Percentiles rank a stretch among this genome's conserved stretches.
Evolutionary conservation across 2,888 invertebrate genomes (phyloP).

Genomic region (Lepidochrysops patricia): DNA sequence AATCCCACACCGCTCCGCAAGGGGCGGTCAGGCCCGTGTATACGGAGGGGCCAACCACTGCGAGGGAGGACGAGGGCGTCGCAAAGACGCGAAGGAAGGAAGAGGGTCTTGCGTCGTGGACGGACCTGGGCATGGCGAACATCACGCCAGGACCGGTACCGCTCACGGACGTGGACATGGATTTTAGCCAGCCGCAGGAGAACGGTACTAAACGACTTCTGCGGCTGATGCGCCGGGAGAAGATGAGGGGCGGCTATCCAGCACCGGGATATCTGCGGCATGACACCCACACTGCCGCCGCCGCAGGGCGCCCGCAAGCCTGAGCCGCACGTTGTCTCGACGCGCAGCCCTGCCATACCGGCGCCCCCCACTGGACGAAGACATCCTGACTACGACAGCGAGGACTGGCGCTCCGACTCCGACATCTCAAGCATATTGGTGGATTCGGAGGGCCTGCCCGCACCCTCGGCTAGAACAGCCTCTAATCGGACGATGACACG

Average conservation of each 20-base stretch:
- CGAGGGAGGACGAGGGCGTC: not conserved
- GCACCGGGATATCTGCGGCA: too few relatives aligned
- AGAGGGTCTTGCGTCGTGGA: too few relatives aligned
- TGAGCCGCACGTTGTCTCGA: too few relatives aligned
- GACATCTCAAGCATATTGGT: too few relatives aligned
- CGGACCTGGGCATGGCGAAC: too few relatives aligned
- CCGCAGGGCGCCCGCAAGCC: too few relatives aligned
- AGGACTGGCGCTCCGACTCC: not conserved
- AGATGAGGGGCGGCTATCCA: not conserved
- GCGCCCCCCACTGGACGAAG: too few relatives aligned
- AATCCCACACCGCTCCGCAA: too few relatives aligned
- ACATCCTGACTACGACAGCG: not conserved
- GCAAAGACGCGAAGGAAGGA: too few relatives aligned
- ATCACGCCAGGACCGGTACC: not conserved
- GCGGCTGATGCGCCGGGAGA: not conserved
- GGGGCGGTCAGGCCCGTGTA: not conserved
- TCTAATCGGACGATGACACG: not conserved
- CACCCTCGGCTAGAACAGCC: not conserved
- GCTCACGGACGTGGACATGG: not conserved
- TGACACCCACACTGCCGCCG: too few relatives aligned
- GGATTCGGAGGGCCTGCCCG: not conserved
- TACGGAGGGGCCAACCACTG: not conserved
- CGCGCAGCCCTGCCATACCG: too few relatives aligned
- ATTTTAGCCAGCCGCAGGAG: not conserved
- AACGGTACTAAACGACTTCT: too few relatives aligned